Evolutionary conservation across 2,888 invertebrate species (phyloP), one percentile per base, ranked within the genome.

Genomic region (Mythimna loreyi): DNA sequence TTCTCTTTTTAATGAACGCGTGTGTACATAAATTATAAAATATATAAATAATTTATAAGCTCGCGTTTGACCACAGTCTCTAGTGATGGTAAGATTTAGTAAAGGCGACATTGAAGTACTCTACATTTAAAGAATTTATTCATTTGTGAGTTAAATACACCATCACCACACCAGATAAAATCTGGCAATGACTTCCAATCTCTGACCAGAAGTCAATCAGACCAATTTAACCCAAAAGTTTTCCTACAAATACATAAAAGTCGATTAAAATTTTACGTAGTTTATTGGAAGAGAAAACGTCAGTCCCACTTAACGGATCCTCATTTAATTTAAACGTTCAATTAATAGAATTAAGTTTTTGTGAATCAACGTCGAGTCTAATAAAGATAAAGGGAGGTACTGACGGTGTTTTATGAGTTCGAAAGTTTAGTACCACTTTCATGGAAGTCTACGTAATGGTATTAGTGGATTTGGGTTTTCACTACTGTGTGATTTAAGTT

Each of bases 361-460:
- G 75, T 85, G 86, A 89, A 87, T 87, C 85, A 87, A 83, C 80
- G 85, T 80, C 81, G 69, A 70, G 57, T 71, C 67, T 80, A 78
- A 82, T 88, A 85, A 89, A 89, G 88, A 86, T 87, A 86, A 84
- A 84, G 80, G 77, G 81, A 79, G 65, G 84, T 86, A n/a, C 43
- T 45, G 85, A 77, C 68, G 75, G 82, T 75, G 80, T 85, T 74
- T 62, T 49, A 65, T 74, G 62, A 69, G 40, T 57, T 75, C 43
- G 0, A 56, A 62, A 57, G 30, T 57, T 67, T 52, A 33, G 23
- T 7, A 23, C 21, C 55, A 23, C 30, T 50, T 43, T 30, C 5
- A 43, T 33, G 23, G 6, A 19, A 16, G 30, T 16, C 7, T 19
- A 16, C 16, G 19, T 23, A 4, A 45, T n/a, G 3, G 25, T 28